These are phyloP conservation scores for Drosophila melanica DNA, from an alignment of 1,140 invertebrate genomes.

Conservation along the genomic window DNA sequence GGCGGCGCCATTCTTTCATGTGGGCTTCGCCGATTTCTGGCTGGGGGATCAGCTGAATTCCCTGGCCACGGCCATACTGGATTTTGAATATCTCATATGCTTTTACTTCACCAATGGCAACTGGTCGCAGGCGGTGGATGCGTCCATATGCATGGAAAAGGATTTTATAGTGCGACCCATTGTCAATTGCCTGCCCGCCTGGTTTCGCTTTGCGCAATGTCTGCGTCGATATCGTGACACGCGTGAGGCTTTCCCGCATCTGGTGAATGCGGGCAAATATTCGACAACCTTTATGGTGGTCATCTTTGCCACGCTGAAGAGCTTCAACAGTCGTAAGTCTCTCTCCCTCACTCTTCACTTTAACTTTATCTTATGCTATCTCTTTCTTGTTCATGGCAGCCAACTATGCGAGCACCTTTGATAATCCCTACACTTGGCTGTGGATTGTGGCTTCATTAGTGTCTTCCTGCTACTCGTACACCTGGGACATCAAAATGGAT, in stretches of 20 bases:
- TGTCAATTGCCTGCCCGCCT: constrained; percentile 96
- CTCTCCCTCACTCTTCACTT: not conserved
- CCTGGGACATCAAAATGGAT: constrained; percentile 99
- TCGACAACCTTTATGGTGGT: constrained; percentile 98
- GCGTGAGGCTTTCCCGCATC: constrained; percentile 96
- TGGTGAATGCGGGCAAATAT: constrained; percentile 99
- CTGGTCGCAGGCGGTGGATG: constrained; percentile 87
- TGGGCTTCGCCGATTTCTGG: constrained; percentile 99
- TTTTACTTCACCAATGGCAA: constrained; percentile 91
- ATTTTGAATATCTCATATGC: constrained; percentile 96
- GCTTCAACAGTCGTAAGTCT: constrained; percentile 87
- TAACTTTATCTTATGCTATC: not conserved
- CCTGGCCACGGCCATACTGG: constrained; percentile 93
- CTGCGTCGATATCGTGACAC: constrained; percentile 96
- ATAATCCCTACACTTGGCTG: constrained; percentile 92
- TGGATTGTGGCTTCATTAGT: constrained; percentile 91
- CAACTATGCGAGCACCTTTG: constrained; percentile 86
- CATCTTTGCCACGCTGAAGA: constrained; percentile 91
- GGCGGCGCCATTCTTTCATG: constrained; percentile 96
- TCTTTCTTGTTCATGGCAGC: constrained; percentile 81
- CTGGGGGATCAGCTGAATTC: constrained; percentile 99
- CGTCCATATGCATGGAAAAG: constrained; percentile 87
- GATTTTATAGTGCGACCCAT: constrained; percentile 89
- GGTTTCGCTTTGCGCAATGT: constrained; percentile 99
- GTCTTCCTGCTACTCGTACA: constrained; percentile 93